Evolutionary conservation across 2,113 vertebrate genomes (phyloP), one percentile per base, ranked within the genome.

Genomic region (Acrocephalus arundinaceus): DNA sequence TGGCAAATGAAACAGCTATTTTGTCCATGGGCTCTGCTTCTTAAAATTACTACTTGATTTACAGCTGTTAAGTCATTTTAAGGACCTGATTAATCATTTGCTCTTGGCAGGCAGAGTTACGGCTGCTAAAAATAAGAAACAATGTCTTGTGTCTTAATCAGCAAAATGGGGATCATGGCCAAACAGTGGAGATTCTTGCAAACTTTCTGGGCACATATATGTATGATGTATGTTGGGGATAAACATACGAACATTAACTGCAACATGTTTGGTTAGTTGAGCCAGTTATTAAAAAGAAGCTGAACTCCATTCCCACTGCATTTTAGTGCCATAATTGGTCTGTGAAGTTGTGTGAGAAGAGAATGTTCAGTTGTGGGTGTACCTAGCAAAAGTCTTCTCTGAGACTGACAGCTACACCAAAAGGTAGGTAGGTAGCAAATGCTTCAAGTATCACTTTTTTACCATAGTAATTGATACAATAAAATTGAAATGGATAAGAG

Each of bases 41-140:
- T 95, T 67, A 85, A 96, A 95, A 94, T 97, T 91, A 83, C 85
- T 95, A 66, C 91, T 97, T 94, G 95, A 97, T 97, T 94, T 91
- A 92, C 91, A 86, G 94, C 91, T 73, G 93, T 96, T 97, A 93
- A 97, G 90, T 95, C 94, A 72, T 95, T 97, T 97, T 96, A 90
- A 85, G 96, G 91, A 73, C 85, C 63, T 89, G 82, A 95, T 80
- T 94, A 97, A 97, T 96, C 90, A 85, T 63, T 85, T 95, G 23
- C 66, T 80, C 39, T 82, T 80, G 66, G 75, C 84, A 96, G 87
- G 68, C 37, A 88, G 91, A 75, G 58, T 91, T 91, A 78, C 24
- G 5, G 63, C 77, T 93, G 74, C 63, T 94, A 91, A 91, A 96
- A 85, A 61, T 93, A 85, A 81, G 62, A 96, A 93, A 95, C 79